Base-by-base conservation (phyloP, 2,888 invertebrate genomes). In the Frankliniella intonsa region DNA sequence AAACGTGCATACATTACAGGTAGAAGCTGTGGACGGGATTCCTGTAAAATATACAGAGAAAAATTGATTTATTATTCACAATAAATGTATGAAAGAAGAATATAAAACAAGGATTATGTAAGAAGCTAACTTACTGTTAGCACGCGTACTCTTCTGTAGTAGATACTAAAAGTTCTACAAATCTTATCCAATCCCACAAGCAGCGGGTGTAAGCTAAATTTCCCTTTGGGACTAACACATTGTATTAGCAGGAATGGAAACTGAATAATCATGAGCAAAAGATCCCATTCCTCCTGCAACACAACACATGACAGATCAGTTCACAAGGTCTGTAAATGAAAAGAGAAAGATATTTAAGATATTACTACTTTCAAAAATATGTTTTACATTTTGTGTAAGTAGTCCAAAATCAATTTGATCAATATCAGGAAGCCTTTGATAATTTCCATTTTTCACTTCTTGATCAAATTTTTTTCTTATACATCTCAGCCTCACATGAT, bases 381-480 rank as follows among this genome's bases (percentile, higher is more conserved):
- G 25, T 25, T 22, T 25, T 76, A 76, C 69, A 76, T 76, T 76
- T 76, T 76, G 69, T 25, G 69, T 22, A 8, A 76, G 25, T 22
- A 76, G 69, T 25, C 69, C 69, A 76, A 76, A 76, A 76, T 76
- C 69, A 76, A 76, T 22, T 8, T 76, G 22, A 8, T 11, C n/a
- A 76, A 76, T 25, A 25, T 7, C 10, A 25, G 69, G 69, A 25
- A 76, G 69, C 25, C 25, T 25, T 22, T n/a, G 25, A 25, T 76
- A 76, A 12, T 25, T 25, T 22, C 69, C 69, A 76, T 25, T 22
- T 76, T 76, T 22, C 8, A 76, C 69, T 12, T 25, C 69, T 25
- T 76, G 69, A 10, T 76, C 69, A 76, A 76, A 76, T 22, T 76
- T 76, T 76, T 25, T 76, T 25, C 69, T 76, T 9, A 76, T 76